Percentiles rank a stretch among this genome's conserved stretches.
These are phyloP conservation scores for Castor canadensis DNA, from an alignment of 2,113 vertebrate species.

Conservation along the genomic window DNA sequence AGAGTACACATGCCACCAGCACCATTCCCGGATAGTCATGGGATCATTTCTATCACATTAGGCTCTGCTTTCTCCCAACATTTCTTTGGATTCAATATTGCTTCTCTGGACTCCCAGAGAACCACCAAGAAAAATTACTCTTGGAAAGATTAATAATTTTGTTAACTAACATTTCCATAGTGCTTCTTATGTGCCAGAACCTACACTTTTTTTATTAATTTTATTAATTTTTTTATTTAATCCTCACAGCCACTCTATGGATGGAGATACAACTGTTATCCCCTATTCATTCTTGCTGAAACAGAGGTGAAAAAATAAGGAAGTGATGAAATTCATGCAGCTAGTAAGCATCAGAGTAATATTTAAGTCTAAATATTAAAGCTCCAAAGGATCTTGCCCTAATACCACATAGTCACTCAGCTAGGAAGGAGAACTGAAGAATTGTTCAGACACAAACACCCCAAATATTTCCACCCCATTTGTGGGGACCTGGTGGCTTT, in stretches of 20 bases:
- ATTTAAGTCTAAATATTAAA: slow-evolving; percentile 2
- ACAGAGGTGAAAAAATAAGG: not conserved
- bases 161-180: not conserved
- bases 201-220: not conserved
- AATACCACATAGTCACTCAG: not conserved
- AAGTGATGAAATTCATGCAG: not conserved
- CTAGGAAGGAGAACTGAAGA: not conserved
- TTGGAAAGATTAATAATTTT: not conserved
- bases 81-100: not conserved
- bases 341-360: not conserved
- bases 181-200: not conserved
- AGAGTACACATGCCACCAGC: not conserved
- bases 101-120: not conserved
- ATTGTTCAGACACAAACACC: not conserved
- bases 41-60: not conserved
- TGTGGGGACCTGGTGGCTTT: not conserved
- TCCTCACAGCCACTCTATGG: not conserved
- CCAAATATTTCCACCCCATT: not conserved
- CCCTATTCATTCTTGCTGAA: not conserved
- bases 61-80: not conserved
- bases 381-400: not conserved
- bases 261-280: not conserved
- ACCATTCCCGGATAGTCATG: no score
- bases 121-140: not conserved
- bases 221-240: not conserved